Base-by-base conservation (phyloP, 2,888 invertebrate genomes). In the Drosophila pegasa region DNA sequence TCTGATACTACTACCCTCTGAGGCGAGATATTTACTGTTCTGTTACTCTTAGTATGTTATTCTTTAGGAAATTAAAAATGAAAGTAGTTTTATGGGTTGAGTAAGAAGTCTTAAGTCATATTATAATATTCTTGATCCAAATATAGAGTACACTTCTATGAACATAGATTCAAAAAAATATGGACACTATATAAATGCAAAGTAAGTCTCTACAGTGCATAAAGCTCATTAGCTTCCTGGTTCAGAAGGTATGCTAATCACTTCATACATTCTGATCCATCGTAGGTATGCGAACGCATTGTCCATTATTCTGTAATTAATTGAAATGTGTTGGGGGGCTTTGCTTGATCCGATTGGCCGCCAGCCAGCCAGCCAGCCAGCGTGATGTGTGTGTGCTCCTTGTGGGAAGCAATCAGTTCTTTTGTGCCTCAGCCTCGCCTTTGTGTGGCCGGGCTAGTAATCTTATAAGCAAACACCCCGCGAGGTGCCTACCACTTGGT, bases 361-460 rank as follows among this genome's bases (percentile, higher is more conserved):
- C 27, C 27, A 18, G 12, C 27, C 14, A 7, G 6, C 25, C 25
- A 25, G 6, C 25, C 6, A 3, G 25, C 25, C n/a, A 4, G 16
- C 18, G 18, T 14, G 31, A 31, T 7, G 48, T 50, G 29, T 7
- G 48, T 50, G 29, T 33, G 12, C 27, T n/a, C 9, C 1, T 35
- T 40, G 35, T 61, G 52, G 29, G 20, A 43, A 51, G 51, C 55
- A 74, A 75, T 43, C 64, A 61, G 41, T 56, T 75, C 72, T 59
- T 76, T 71, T 76, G 66, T 71, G 43, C 12, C 16, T 1, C 35
- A 22, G 22, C 12, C n/a, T 4, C 14, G 41, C 35, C 48, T 48
- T 59, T 54, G 50, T 63, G 57, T 31, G 29, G 35, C 31, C 55
- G 45, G 38, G 33, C 38, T 22, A 58, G 41, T 71, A 75, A 61